Evolutionary conservation across 35 echinoderm and acorn worm genomes (phyloP).

Genomic region (Ophioderma brevispina): DNA sequence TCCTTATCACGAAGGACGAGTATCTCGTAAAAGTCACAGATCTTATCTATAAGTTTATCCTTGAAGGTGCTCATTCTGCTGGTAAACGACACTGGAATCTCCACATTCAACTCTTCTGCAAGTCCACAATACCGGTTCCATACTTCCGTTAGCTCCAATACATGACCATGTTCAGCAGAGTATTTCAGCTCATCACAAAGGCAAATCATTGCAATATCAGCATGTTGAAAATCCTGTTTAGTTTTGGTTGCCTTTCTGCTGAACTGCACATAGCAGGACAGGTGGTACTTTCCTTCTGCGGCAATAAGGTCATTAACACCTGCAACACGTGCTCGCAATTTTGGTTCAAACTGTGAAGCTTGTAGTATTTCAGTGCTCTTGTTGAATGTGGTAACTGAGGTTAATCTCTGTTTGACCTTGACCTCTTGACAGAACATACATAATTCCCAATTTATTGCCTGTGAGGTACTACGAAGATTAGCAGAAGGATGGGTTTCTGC

Average conservation of each 20-base stretch:
- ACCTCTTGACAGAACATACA: conserved; percentile 1
- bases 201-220: conserved; percentile 45
- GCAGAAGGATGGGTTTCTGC: neutral
- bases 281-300: conserved; percentile 18
- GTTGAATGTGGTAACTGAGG: neutral
- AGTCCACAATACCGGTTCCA: conserved; percentile 34
- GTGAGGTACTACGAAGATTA: neutral
- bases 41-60: conserved; percentile 1
- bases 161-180: conserved; percentile 26
- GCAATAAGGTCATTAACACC: conserved; percentile 25
- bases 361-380: conserved; percentile 1
- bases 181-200: conserved; percentile 26
- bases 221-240: neutral
- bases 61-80: conserved; percentile 34
- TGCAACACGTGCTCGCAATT: neutral
- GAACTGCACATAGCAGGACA: conserved; percentile 4
- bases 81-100: neutral
- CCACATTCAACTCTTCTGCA: neutral
- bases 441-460: neutral
- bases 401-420: neutral
- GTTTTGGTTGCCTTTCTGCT: neutral
- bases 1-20: neutral
- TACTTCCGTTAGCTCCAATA: conserved; percentile 6
- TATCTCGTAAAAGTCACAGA: conserved; percentile 12
- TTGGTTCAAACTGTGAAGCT: neutral